Conservation (phyloP, 2,888 invertebrate species). For the Epicampocera succincta region DNA sequence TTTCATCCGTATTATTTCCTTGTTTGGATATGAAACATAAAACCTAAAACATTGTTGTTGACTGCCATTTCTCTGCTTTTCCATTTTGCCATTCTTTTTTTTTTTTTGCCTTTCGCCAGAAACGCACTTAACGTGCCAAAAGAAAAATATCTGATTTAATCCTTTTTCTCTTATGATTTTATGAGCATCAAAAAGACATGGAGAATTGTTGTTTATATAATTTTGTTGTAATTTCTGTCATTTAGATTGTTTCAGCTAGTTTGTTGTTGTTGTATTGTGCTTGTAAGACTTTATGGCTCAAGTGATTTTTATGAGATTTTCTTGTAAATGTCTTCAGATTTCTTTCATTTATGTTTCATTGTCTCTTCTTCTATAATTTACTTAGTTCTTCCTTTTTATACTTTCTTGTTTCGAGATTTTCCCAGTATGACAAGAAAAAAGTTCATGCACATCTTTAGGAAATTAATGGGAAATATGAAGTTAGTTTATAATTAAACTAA, state of each 20-base stretch:
- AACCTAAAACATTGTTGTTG: not conserved
- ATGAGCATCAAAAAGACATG: conserved; percentile 1
- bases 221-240: conserved; percentile 15
- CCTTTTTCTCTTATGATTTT: conserved; percentile 33
- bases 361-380: conserved; percentile 20
- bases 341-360: conserved; percentile 18
- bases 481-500: no score
- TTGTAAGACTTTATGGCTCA: conserved; percentile 40
- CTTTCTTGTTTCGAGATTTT: conserved; percentile 6
- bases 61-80: not conserved
- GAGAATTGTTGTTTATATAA: conserved; percentile 23
- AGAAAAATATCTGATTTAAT: conserved; percentile 34
- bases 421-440: no score
- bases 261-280: not conserved
- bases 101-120: not conserved
- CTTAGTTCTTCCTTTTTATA: conserved; percentile 16
- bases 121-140: conserved; percentile 25
- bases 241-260: not conserved
- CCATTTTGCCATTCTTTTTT: not conserved
- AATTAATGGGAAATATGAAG: no score
- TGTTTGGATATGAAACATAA: not conserved
- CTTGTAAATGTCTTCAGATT: conserved; percentile 46
- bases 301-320: conserved; percentile 51
- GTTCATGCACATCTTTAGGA: no score
- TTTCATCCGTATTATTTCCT: no score